A percentile compares a stretch with the other conserved stretches of the same genome.
These are phyloP conservation scores for Piprites chloris DNA, from an alignment of 2,113 vertebrate genomes.

Conservation along the genomic window DNA sequence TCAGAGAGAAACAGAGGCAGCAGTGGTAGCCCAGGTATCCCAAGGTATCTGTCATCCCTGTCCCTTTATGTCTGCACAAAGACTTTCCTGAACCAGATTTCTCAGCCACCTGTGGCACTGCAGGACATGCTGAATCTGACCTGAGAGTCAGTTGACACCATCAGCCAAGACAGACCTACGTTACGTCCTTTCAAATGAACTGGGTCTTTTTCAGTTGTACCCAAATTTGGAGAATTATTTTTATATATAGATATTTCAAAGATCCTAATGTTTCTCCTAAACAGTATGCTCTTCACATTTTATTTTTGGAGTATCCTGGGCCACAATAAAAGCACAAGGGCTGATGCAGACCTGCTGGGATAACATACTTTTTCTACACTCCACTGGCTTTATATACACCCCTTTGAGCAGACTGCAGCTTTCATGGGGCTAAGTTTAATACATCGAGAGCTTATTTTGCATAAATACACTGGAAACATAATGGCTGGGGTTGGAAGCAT, in stretches of 20 bases:
- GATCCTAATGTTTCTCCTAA: background rate
- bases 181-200: background rate
- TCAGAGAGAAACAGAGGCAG: background rate
- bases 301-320: background rate
- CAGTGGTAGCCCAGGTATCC: fast-evolving
- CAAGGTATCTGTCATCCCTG: background rate
- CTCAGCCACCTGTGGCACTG: background rate
- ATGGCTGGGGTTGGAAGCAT: background rate
- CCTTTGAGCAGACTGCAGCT: background rate
- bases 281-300: background rate
- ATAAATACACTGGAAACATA: background rate
- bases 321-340: background rate
- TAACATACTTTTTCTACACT: background rate
- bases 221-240: background rate
- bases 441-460: background rate
- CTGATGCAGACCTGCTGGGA: background rate
- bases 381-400: background rate
- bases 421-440: background rate
- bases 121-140: background rate
- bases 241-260: background rate
- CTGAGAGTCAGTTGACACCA: background rate
- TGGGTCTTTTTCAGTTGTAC: background rate
- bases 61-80: background rate
- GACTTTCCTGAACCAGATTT: background rate
- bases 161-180: background rate